Base-by-base conservation (phyloP, 2,113 vertebrate species). In the Bolborhynchus lineola region DNA sequence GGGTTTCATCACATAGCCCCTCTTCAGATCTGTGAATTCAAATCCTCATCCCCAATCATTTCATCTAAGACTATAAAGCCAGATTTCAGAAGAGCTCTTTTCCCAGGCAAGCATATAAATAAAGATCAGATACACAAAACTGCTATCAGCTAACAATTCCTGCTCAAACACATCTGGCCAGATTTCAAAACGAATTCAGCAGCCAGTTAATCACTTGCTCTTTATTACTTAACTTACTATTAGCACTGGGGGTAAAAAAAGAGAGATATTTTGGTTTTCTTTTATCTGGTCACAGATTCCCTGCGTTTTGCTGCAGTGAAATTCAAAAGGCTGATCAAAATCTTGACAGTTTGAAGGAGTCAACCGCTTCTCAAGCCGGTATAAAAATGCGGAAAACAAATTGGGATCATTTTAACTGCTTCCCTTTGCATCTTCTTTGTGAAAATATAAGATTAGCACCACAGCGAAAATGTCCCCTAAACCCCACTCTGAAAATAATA, bases 21-120 rank as follows among this genome's bases (percentile, higher is more conserved):
- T 49, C 84, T 82, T 91, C 78, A 87, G 64, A 60, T 53, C 78
- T 91, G 47, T 28, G 33, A 91, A 84, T 96, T 59, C 35, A 87
- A 89, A 79, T 89, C 52, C 60, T 91, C 53, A 39, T 77, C 47
- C 72, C 39, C 62, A 89, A 28, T 46, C 47, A n/a, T 92, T 95
- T 89, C 53, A 89, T 75, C 39, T n/a, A 64, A 41, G 59, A 68
- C 88, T 88, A 62, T 64, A 41, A 92, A 87, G 64, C 10, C 95
- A 91, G 77, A 95, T 94, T 96, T 94, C 93, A 94, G 74, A 94
- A 96, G 93, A 50, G 90, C 44, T 90, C 57, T 82, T 76, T 91
- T 94, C 75, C 71, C 63, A 72, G 67, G 74, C 77, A 55, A 47
- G 84, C 9, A 0, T 57, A 94, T 90, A 93, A 96, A 94, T 93